Conservation (phyloP, 2,113 vertebrate species). For the Malaclemys terrapin region DNA sequence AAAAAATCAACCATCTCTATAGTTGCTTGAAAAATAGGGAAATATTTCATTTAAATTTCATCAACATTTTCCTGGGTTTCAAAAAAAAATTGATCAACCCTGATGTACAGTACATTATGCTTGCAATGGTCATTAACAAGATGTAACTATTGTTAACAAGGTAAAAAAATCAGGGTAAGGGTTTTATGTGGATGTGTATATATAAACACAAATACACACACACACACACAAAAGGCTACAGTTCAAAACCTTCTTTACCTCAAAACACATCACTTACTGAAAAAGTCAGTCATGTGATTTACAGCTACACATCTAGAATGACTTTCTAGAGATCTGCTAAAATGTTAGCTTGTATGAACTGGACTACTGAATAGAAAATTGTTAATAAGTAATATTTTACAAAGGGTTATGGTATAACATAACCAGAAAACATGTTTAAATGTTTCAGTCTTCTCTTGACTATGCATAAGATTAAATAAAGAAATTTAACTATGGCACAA, state of each 20-base stretch:
- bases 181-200: not conserved
- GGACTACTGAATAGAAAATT: constrained; percentile 54
- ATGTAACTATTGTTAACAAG: not conserved
- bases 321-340: constrained; percentile 40
- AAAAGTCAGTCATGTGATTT: not conserved
- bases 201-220: not conserved
- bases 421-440: constrained; percentile 42
- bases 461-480: constrained; percentile 11
- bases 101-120: not conserved
- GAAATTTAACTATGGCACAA: not conserved
- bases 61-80: not conserved
- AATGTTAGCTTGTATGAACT: not conserved
- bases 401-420: constrained; percentile 25
- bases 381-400: constrained; percentile 15
- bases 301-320: not conserved
- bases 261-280: not conserved
- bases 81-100: not conserved
- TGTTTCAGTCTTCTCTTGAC: constrained; percentile 37
- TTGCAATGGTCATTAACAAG: not conserved
- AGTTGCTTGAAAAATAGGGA: not conserved
- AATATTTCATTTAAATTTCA: not conserved
- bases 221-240: not conserved
- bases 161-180: constrained; percentile 4
- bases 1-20: not conserved
- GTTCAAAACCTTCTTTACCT: not conserved